Base-by-base conservation (phyloP, 2,797 vertebrate genomes). In the Enteromius afrohamiltoni region DNA sequence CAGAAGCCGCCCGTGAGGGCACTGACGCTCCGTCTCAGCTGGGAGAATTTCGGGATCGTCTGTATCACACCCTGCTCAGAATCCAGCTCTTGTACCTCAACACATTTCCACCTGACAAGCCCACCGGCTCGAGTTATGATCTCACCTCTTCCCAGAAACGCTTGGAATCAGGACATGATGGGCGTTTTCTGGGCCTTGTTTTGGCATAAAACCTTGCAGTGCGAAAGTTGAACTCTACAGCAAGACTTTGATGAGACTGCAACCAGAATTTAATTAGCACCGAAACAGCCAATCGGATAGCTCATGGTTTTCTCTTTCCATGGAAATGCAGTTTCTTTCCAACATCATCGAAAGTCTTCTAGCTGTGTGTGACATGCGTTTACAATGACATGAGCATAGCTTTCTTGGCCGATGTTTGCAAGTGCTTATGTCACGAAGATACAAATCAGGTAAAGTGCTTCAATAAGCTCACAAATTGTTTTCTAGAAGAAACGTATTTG, bases 1-100 rank as follows among this genome's bases (percentile, higher is more conserved):
- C 85, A 75, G 49, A 85, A 82, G 84, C 21, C 13, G 26, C 60
- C 60, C 60, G 31, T 16, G 60, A 64, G 60, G 60, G 6, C 26
- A 64, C 60, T 31, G 60, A 79, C 1, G 21, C 62, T 45, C 29
- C 10, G 21, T 29, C 45, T 29, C 14, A 49, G 16, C 17, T 13
- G 40, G 8, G 40, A 34, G 17, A 77, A 9, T 31, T 26, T 51
- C 34, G 5, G 5, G 42, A 23, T 53, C 31, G 14, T 53, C 21
- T 51, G 16, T 10, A 26, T 69, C 78, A 80, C 31, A 40, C 11
- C 47, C 10, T 8, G 11, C 60, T 16, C 13, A 45, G 16, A 69
- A 42, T n/a, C 21, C 4, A 42, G 37, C 4, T 37, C 34, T n/a
- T 14, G 67, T 16, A 58, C 34, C 14, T 11, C 34, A 40, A 29